Evolutionary conservation across 2,797 vertebrate species (phyloP).

Genomic region (Lepidocolaptes lacrymiger): DNA sequence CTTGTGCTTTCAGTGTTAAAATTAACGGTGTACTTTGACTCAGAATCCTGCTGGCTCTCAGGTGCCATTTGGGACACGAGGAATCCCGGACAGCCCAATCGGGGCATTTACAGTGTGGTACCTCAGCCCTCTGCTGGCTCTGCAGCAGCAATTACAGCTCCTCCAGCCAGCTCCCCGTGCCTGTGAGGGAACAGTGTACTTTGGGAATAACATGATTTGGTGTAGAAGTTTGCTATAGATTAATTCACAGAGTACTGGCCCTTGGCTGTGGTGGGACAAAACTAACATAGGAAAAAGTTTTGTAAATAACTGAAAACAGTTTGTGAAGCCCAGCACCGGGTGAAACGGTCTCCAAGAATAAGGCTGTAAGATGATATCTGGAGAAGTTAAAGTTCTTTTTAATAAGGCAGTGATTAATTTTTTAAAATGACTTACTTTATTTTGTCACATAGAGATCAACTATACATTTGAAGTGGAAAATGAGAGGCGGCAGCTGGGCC

Average conservation of each 20-base stretch:
- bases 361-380: not conserved
- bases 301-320: not conserved
- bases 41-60: not conserved
- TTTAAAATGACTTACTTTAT: not conserved
- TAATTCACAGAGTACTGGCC: accelerated
- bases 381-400: not conserved
- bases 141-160: not conserved
- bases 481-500: conserved; percentile 82
- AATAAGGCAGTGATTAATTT: not conserved
- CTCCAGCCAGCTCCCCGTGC: not conserved
- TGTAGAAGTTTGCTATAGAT: not conserved
- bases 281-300: not conserved
- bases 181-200: not conserved
- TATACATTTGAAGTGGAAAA: conserved; percentile 88
- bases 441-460: conserved; percentile 78
- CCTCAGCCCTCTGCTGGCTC: conserved; percentile 18
- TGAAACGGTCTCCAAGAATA: not conserved
- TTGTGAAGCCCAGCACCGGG: not conserved
- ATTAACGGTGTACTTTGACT: not conserved
- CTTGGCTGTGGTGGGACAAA: not conserved
- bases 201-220: not conserved
- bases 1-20: not conserved
- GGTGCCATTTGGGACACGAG: not conserved
- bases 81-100: accelerated
- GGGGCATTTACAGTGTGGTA: no score